phyloP scores from a whole-genome alignment of 2,113 vertebrate genomes.

The Peromyscus maniculatus region DNA sequence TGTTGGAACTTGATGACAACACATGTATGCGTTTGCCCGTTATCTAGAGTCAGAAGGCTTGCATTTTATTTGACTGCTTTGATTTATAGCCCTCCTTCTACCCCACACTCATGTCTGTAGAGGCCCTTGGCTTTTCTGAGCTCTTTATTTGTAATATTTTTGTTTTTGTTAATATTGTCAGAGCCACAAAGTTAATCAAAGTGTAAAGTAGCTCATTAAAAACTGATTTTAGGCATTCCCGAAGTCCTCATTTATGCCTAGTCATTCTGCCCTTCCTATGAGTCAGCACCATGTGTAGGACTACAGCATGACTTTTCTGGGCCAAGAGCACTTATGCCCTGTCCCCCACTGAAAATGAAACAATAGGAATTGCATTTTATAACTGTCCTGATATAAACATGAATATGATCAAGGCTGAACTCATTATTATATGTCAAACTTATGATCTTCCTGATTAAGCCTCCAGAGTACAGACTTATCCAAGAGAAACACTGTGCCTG shows the following conservation, averaged over 20 bases:
- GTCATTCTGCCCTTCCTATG: neutral
- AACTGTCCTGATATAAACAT: neutral
- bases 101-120: no score
- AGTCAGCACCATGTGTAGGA: slow-evolving; percentile 45
- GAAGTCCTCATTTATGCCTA: slow-evolving; percentile 5
- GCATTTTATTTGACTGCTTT: neutral
- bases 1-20: slow-evolving; percentile 5
- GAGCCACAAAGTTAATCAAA: neutral
- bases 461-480: neutral
- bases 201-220: neutral
- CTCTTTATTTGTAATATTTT: neutral
- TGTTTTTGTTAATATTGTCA: neutral
- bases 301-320: neutral
- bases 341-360: neutral
- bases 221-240: neutral
- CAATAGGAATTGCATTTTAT: neutral
- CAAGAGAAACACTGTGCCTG: no score
- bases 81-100: neutral
- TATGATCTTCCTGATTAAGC: neutral
- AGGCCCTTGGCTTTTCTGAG: neutral
- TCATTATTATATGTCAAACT: slow-evolving; percentile 11
- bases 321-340: neutral
- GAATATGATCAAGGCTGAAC: neutral
- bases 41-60: neutral
- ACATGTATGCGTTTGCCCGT: neutral